Evolutionary conservation across 2,797 vertebrate genomes (phyloP), one percentile per base, ranked within the genome.

Genomic region (Orientallactaga sibirica): DNA sequence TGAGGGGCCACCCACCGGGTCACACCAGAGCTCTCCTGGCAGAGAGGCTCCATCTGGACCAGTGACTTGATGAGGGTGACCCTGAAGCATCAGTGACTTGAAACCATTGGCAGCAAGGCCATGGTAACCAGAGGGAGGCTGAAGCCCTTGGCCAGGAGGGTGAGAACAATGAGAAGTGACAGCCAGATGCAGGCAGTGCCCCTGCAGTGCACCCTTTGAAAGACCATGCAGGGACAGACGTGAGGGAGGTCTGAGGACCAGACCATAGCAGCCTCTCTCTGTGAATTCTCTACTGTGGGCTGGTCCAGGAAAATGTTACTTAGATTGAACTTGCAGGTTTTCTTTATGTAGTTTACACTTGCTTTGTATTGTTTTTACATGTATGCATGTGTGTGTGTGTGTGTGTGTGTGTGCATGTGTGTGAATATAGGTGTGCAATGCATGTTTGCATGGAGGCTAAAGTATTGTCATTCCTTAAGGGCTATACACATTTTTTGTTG

Each of bases 241-340:
- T 3, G 19, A 7, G 0, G 5, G 27, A 8, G 0, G 7, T 1
- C 6, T 52, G 48, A 41, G 12, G 52, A 11, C 4, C 5, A 7
- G 33, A 25, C 0, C 7, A 10, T 0, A 15, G 3, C 7, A 11
- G 24, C 0, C 5, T 1, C 1, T 2, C 9, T 2, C 0, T 27
- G 29, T 58, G 12, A 12, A 4, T 58, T 14, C n/a, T 62, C 70
- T 24, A 5, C 41, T 20, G 18, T 58, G 0, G 5, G 1, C 25
- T 62, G 1, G 19, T n/a, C 71, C 61, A 66, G 25, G 37, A 66
- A 3, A 3, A 18, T 7, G 5, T 7, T 55, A 19, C 27, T 27
- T 43, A 24, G 25, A 11, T 22, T n/a, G 16, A 20, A 11, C 11
- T 67, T 64, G 5, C 10, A 61, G 12, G 41, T 73, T 20, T n/a